A percentile compares a stretch with the other conserved stretches of the same genome.
Evolutionary conservation across 2,888 invertebrate genomes (phyloP).

Genomic region (Amiota mariae): DNA sequence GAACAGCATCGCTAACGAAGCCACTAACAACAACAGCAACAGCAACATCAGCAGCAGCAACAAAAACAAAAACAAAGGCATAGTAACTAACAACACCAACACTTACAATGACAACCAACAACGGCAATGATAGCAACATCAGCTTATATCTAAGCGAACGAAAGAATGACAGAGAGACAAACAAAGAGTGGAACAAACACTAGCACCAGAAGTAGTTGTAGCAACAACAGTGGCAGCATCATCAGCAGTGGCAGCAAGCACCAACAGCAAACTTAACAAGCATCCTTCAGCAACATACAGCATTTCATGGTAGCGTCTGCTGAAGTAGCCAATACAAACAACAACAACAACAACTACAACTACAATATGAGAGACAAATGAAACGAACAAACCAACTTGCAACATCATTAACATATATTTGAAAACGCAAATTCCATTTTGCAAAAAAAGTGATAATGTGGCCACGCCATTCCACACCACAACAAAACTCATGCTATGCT

Average conservation of each 20-base stretch:
- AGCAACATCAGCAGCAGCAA: neutral
- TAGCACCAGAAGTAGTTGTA: too few relatives aligned
- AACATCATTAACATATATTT: conserved; percentile 65
- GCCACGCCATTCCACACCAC: conserved; percentile 5
- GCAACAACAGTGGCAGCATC: too few relatives aligned
- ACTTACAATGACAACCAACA: neutral
- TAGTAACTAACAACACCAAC: neutral
- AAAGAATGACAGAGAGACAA: neutral
- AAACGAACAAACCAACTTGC: conserved; percentile 27
- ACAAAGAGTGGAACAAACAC: neutral
- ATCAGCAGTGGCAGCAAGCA: too few relatives aligned
- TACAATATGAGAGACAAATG: neutral
- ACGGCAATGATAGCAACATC: neutral
- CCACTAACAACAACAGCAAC: neutral
- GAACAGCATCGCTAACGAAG: conserved; percentile 15
- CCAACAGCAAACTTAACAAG: too few relatives aligned
- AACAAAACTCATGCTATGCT: neutral
- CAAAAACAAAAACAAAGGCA: neutral
- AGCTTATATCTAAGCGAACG: neutral
- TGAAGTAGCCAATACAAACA: too few relatives aligned
- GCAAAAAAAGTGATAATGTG: conserved; percentile 28
- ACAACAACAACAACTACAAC: neutral
- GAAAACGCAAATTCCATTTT: conserved; percentile 59
- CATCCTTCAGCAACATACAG: too few relatives aligned
- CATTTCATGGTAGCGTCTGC: too few relatives aligned